phyloP scores from a whole-genome alignment of 1,140 invertebrate species.

The Lasaia peninsularis region DNA sequence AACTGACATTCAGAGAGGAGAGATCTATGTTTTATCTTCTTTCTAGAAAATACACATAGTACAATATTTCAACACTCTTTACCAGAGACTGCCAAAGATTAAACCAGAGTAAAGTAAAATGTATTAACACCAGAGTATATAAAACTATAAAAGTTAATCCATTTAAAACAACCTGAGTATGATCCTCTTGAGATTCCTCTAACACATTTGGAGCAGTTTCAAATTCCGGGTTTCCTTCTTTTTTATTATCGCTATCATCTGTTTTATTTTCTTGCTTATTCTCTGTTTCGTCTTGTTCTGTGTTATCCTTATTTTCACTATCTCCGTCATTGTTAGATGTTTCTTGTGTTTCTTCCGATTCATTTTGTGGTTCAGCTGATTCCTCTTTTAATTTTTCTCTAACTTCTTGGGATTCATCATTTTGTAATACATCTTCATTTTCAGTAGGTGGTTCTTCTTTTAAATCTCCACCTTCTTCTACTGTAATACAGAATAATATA shows the following conservation, averaged over 20 bases:
- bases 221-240: constrained; percentile 59
- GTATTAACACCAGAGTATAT: background rate
- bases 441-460: constrained; percentile 12
- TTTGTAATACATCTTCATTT: constrained; percentile 8
- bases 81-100: too few relatives aligned
- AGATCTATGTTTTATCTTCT: too few relatives aligned
- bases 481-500: background rate
- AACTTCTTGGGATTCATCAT: constrained; percentile 18
- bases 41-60: too few relatives aligned
- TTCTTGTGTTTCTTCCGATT: background rate
- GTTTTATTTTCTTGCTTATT: constrained; percentile 1
- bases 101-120: too few relatives aligned
- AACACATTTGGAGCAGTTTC: constrained; percentile 63
- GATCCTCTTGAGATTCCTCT: constrained; percentile 63
- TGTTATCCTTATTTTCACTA: background rate
- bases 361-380: background rate
- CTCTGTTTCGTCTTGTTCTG: background rate
- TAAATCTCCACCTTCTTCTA: background rate
- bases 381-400: constrained; percentile 9
- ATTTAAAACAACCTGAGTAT: constrained; percentile 68
- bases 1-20: too few relatives aligned
- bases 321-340: background rate
- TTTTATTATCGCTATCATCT: constrained; percentile 27
- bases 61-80: too few relatives aligned
- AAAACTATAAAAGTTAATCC: background rate